phyloP scores from a whole-genome alignment of 2,797 vertebrate species.

The Ispidina picta region DNA sequence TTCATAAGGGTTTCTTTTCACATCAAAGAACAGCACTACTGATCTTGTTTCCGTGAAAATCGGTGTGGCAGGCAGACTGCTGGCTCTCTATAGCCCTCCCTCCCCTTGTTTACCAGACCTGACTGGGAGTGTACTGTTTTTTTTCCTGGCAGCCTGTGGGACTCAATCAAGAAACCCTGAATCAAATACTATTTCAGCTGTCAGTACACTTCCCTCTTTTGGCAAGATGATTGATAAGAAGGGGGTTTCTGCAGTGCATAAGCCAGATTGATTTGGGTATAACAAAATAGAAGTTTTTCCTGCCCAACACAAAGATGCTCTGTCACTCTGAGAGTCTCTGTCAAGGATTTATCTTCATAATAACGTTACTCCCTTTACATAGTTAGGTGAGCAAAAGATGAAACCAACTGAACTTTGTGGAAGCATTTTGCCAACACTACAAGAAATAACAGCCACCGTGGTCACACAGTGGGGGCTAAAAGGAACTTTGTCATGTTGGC shows the following conservation, averaged over 20 bases:
- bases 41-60: not conserved
- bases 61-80: not conserved
- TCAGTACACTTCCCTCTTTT: not conserved
- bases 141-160: not conserved
- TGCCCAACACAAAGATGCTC: not conserved
- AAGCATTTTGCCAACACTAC: not conserved
- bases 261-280: not conserved
- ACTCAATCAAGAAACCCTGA: not conserved
- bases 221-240: not conserved
- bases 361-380: not conserved
- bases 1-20: not conserved
- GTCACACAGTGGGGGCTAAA: not conserved
- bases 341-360: not conserved
- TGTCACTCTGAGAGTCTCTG: not conserved
- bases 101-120: not conserved
- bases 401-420: not conserved
- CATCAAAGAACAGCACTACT: not conserved
- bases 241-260: not conserved
- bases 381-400: not conserved
- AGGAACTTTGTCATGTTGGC: not conserved
- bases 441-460: not conserved
- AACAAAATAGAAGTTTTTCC: not conserved
- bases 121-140: not conserved
- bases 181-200: not conserved
- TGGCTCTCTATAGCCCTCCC: not conserved